Evolutionary conservation across 2,888 invertebrate genomes (phyloP).

Genomic region (Prosapia bicincta): DNA sequence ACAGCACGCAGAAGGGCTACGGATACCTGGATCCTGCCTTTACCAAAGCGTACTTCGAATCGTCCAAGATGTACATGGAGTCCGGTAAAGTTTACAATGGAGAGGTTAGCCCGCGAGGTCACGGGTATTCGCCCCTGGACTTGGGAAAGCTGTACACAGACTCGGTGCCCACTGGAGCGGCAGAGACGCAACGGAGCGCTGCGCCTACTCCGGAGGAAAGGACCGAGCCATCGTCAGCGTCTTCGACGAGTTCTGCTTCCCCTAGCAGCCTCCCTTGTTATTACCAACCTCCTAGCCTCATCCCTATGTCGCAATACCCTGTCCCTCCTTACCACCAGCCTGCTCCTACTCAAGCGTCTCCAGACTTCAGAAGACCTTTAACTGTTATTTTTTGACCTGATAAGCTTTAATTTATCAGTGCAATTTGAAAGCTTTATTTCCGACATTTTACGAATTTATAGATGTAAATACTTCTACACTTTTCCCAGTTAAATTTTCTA

Average conservation of each 20-base stretch:
- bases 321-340: constrained; percentile 54
- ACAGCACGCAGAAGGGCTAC: constrained; percentile 53
- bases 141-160: constrained; percentile 65
- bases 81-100: constrained; percentile 45
- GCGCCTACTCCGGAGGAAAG: constrained; percentile 27
- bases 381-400: constrained; percentile 83
- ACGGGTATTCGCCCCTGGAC: constrained; percentile 56
- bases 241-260: constrained; percentile 37
- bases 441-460: not conserved
- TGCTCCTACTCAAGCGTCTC: constrained; percentile 49
- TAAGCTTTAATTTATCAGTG: constrained; percentile 38
- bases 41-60: constrained; percentile 67
- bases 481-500: not conserved
- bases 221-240: constrained; percentile 27
- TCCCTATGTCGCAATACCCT: constrained; percentile 59
- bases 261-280: constrained; percentile 29
- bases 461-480: not conserved
- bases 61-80: constrained; percentile 71
- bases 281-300: constrained; percentile 51
- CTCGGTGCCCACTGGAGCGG: constrained; percentile 46
- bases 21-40: constrained; percentile 62
- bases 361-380: constrained; percentile 69
- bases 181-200: constrained; percentile 42
- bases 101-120: constrained; percentile 35
- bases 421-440: not conserved